A percentile compares a stretch with the other conserved stretches of the same genome.
Evolutionary conservation across 2,888 invertebrate genomes (phyloP).

Genomic region (Drosophila pegasa): DNA sequence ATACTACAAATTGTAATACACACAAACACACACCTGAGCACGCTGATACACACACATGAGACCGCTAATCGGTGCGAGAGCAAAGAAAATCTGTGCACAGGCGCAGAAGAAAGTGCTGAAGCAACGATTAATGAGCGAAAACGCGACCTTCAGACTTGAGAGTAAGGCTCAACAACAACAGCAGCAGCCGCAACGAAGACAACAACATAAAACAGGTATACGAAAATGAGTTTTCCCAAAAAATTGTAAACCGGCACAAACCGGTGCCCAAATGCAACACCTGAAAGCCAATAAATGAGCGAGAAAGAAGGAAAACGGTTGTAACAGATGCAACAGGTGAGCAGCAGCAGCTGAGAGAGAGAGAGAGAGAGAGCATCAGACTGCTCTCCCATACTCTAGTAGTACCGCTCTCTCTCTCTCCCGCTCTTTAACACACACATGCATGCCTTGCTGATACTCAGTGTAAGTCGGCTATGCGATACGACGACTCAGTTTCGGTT

Average conservation of each 20-base stretch:
- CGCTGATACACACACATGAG: constrained; percentile 27
- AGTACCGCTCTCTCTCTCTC: constrained; percentile 5
- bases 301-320: constrained; percentile 24
- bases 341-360: constrained; percentile 30
- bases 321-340: constrained; percentile 51
- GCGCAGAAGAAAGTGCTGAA: constrained; percentile 71
- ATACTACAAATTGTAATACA: constrained; percentile 8
- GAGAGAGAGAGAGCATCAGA: constrained; percentile 18
- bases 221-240: constrained; percentile 65
- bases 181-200: constrained; percentile 1
- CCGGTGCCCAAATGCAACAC: constrained; percentile 59
- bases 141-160: constrained; percentile 70
- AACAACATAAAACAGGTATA: constrained; percentile 64
- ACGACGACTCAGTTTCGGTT: constrained; percentile 20
- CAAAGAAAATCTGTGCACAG: constrained; percentile 44
- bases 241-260: constrained; percentile 60
- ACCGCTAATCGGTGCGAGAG: constrained; percentile 39
- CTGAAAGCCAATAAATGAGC: constrained; percentile 20
- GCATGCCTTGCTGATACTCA: not conserved
- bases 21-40: not conserved
- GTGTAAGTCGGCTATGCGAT: constrained; percentile 4
- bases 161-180: constrained; percentile 15
- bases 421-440: not conserved
- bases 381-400: too few species aligned
- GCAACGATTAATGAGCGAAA: constrained; percentile 75